These are phyloP conservation scores for Cyanoderma ruficeps DNA, from an alignment of 2,113 vertebrate species.

Conservation along the genomic window DNA sequence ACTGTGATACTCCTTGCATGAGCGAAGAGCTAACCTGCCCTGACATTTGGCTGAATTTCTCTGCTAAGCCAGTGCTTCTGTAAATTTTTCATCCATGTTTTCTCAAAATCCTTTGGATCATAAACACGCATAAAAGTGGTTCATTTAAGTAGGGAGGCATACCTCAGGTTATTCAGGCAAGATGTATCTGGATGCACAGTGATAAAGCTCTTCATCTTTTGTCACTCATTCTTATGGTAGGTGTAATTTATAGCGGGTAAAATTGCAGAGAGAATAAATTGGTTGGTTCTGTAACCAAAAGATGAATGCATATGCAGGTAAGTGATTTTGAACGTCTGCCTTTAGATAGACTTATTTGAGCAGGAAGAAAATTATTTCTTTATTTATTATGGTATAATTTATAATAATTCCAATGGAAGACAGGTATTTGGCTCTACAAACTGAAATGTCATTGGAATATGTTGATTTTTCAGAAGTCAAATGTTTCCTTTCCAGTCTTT, in stretches of 20 bases:
- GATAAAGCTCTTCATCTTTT: neutral
- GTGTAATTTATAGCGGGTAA: neutral
- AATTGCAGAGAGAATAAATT: neutral
- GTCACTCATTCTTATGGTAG: neutral
- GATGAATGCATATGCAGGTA: neutral
- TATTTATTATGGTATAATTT: neutral
- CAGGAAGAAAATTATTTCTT: neutral
- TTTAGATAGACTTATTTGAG: neutral
- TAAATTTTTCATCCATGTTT: neutral
- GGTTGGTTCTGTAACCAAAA: neutral
- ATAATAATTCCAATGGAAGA: neutral
- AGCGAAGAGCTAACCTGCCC: fast-evolving
- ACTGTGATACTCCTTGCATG: too few relatives aligned
- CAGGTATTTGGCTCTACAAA: neutral
- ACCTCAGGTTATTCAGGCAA: neutral
- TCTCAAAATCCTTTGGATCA: neutral
- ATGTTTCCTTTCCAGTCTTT: neutral
- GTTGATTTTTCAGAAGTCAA: neutral
- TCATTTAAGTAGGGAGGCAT: neutral
- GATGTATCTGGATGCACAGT: neutral
- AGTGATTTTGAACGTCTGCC: neutral
- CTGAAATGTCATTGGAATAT: neutral
- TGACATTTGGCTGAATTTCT: neutral
- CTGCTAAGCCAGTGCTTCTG: neutral
- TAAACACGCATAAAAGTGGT: neutral